These are phyloP conservation scores for Mycogona germanica DNA, from an alignment of 2,888 invertebrate genomes.

Conservation along the genomic window DNA sequence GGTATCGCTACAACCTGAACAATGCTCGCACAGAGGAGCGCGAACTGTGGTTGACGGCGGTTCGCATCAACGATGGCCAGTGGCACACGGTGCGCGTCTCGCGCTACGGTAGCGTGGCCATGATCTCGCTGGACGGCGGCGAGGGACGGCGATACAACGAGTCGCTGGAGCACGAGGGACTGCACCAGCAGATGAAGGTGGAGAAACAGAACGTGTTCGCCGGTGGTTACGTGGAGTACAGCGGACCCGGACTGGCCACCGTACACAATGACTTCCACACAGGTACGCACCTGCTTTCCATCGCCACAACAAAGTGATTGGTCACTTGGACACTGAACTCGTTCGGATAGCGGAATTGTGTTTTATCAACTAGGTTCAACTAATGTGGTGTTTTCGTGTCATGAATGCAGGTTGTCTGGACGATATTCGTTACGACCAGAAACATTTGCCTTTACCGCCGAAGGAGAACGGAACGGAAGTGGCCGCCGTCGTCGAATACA, in stretches of 20 bases:
- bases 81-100: conserved; percentile 92
- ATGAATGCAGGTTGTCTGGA: conserved; percentile 55
- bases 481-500: conserved; percentile 89
- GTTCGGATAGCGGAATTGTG: not conserved
- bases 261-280: conserved; percentile 91
- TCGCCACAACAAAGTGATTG: no score
- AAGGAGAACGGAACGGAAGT: conserved; percentile 92
- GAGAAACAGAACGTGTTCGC: conserved; percentile 92
- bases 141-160: conserved; percentile 89
- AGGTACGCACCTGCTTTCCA: conserved; percentile 43
- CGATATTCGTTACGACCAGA: conserved; percentile 80
- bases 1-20: conserved; percentile 87
- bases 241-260: conserved; percentile 84
- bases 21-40: conserved; percentile 79
- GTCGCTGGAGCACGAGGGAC: conserved; percentile 71
- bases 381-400: not conserved
- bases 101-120: conserved; percentile 84
- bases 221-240: conserved; percentile 90
- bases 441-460: conserved; percentile 85
- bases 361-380: conserved; percentile 1
- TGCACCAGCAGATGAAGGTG: conserved; percentile 78
- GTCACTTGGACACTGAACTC: not conserved
- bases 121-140: conserved; percentile 84
- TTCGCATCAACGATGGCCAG: conserved; percentile 87
- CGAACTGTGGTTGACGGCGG: conserved; percentile 77